Percentiles rank a stretch among this genome's conserved stretches.
Evolutionary conservation across 2,888 invertebrate species (phyloP).

Genomic region (Anorthoa munda): DNA sequence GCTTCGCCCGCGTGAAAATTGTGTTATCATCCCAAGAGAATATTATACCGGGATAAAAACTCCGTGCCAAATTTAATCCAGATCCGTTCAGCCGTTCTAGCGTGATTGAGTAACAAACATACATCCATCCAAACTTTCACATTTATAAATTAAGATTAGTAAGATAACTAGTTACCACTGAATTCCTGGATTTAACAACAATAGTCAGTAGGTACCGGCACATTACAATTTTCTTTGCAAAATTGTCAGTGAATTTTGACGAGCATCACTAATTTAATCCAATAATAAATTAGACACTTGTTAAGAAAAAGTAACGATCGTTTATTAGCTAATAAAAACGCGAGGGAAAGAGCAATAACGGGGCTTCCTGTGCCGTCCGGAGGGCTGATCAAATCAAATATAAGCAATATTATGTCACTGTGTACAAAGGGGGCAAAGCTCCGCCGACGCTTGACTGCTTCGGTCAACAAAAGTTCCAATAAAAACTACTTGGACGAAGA

Average conservation of each 20-base stretch:
- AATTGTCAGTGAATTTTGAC: conserved; percentile 24
- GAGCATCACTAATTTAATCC: conserved; percentile 49
- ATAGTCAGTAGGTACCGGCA: not conserved
- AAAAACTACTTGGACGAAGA: conserved; percentile 87
- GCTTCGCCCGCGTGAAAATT: too few species aligned
- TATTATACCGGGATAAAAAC: too few species aligned
- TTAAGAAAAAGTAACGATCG: conserved; percentile 67
- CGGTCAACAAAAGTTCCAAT: conserved; percentile 86
- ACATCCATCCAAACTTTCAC: too few species aligned
- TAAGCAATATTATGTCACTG: conserved; percentile 85
- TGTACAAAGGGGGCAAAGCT: conserved; percentile 79
- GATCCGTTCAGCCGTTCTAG: too few species aligned
- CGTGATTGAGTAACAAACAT: too few species aligned
- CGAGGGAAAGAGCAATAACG: conserved; percentile 71
- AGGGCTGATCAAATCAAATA: conserved; percentile 85
- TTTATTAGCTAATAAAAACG: conserved; percentile 70
- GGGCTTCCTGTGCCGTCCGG: conserved; percentile 71
- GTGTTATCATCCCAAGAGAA: too few species aligned
- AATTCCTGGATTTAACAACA: not conserved
- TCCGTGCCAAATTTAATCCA: too few species aligned
- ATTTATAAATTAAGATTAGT: too few species aligned
- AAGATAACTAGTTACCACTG: not conserved
- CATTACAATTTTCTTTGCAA: conserved; percentile 18
- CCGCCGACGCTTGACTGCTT: conserved; percentile 78
- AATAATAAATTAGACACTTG: conserved; percentile 55